These are phyloP conservation scores for Hydra vulgaris DNA, from an alignment of 30 jellyfish, hydroid and myxozoan genomes.

Conservation along the genomic window DNA sequence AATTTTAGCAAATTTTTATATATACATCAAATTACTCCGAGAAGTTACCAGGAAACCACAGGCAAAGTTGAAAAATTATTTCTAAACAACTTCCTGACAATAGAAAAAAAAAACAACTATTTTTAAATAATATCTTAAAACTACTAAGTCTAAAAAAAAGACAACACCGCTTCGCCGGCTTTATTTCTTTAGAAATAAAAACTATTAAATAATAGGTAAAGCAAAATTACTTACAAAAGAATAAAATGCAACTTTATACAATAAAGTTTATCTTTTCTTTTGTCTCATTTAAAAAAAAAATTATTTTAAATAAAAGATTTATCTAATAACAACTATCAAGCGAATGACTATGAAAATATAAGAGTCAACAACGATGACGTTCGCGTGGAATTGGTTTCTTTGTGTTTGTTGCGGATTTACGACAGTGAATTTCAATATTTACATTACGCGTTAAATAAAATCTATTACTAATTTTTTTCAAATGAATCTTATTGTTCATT, in stretches of 20 bases:
- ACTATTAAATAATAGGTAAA: too few relatives aligned
- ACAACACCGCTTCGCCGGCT: too few relatives aligned
- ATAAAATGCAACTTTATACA: too few relatives aligned
- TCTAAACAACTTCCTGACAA: background rate
- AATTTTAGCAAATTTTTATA: too few relatives aligned
- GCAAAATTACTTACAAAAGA: too few relatives aligned
- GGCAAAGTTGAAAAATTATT: background rate
- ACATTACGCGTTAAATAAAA: background rate
- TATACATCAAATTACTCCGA: background rate
- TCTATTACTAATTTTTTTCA: too few relatives aligned
- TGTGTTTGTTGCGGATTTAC: background rate
- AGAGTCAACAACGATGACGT: background rate
- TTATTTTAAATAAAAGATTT: background rate
- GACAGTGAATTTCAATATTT: background rate
- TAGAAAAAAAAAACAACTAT: too few relatives aligned
- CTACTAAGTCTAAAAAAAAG: background rate
- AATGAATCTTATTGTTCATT: too few relatives aligned
- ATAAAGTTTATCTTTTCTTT: background rate
- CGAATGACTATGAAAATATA: background rate
- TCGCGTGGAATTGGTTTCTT: background rate
- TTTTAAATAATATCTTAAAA: background rate
- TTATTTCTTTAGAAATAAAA: too few relatives aligned
- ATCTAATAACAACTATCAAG: background rate
- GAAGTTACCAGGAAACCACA: background rate
- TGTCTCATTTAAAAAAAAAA: background rate